phyloP scores from a whole-genome alignment of 2,797 vertebrate species.

The Rhabdomys pumilio region DNA sequence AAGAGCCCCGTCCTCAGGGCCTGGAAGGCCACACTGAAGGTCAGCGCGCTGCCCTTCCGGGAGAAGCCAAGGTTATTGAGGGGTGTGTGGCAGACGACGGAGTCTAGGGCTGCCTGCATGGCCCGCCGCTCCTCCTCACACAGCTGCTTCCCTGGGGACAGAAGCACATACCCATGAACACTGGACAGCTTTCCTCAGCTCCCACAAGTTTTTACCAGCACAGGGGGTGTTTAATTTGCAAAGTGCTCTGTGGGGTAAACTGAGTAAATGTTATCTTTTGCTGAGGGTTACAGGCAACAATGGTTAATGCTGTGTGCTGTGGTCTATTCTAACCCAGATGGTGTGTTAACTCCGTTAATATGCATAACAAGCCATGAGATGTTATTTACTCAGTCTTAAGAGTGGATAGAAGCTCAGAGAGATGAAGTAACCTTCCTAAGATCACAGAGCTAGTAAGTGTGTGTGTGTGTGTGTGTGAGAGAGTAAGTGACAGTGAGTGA shows the following conservation, averaged over 20 bases:
- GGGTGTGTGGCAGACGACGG: slow-evolving; percentile 95
- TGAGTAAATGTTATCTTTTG: slow-evolving; percentile 26
- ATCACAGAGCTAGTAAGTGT: slow-evolving; percentile 54
- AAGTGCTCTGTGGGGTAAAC: slow-evolving; percentile 16
- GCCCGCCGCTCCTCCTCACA: slow-evolving; percentile 89
- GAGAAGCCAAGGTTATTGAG: slow-evolving; percentile 96
- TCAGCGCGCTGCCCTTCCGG: slow-evolving; percentile 94
- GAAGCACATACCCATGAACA: neutral
- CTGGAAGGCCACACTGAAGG: slow-evolving; percentile 96
- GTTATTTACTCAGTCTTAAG: slow-evolving; percentile 20
- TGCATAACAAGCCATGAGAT: neutral
- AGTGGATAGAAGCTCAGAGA: slow-evolving; percentile 45
- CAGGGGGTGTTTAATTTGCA: neutral
- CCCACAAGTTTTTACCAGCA: neutral
- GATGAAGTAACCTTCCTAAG: slow-evolving; percentile 12
- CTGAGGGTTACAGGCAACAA: neutral
- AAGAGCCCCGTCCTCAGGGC: slow-evolving; percentile 94
- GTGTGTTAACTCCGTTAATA: neutral
- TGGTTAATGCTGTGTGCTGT: neutral
- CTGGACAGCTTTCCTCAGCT: neutral
- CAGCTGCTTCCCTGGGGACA: slow-evolving; percentile 91
- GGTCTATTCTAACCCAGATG: neutral
- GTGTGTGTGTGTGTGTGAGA: neutral
- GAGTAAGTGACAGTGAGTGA: neutral
- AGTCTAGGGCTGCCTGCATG: slow-evolving; percentile 88